Base-by-base conservation (phyloP, 2,888 invertebrate species). In the Platycheirus albimanus region DNA sequence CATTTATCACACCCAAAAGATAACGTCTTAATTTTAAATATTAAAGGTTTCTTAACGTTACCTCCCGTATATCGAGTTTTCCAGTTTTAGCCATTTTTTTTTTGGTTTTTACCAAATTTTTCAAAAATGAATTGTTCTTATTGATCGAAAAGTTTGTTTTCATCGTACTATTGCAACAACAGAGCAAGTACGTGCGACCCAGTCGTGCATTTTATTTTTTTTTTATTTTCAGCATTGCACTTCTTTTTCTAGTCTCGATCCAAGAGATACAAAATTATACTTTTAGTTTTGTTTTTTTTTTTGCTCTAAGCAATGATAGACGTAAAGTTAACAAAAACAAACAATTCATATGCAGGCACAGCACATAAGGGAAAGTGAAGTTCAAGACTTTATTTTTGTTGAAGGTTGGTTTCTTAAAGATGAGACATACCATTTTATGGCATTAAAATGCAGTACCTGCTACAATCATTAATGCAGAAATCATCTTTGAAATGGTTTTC, bases 361-460 rank as follows among this genome's bases (percentile, higher is more conserved):
- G 6, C 33, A 43, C 49, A 33, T 52, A 41, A n/a, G 77, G 66
- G 72, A 78, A 78, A 78, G 78, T 38, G 72, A 78, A 78, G 78
- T 78, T 78, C 78, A 78, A 78, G 78, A 78, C 17, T 71, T 52
- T 38, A 41, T 61, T 51, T 67, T 52, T 61, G 49, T 56, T 49
- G 72, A 78, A 78, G 72, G 78, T 72, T 78, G 49, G 36, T 78
- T 66, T 72, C 56, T 64, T 56, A 24, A 45, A n/a, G 51, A n/a
- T 28, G 56, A 52, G 38, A 47, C 19, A n/a, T n/a, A n/a, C n/a
- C n/a, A n/a, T n/a, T n/a, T n/a, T n/a, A n/a, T n/a, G n/a, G 24
- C 8, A 43, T 61, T 19, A 13, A 13, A 17, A 20, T 5, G 47
- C 33, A 36, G n/a, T 8, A 30, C 52, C 13, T 24, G 13, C 10